Percentiles rank a stretch among this genome's conserved stretches.
Conservation (phyloP, 1,140 invertebrate genomes). For the Idris sp. region DNA sequence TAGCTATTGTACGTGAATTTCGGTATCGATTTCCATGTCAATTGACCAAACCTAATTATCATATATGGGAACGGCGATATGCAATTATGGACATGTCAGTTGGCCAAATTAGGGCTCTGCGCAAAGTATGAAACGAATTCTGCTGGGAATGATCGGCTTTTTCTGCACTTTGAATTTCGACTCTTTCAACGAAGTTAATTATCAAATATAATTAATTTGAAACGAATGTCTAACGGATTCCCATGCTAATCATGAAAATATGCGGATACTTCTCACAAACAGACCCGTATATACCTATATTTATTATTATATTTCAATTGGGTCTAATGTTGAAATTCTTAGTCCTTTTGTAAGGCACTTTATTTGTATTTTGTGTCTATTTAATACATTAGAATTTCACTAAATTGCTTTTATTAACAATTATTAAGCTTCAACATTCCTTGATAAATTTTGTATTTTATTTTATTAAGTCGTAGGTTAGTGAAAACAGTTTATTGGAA, state of each 20-base stretch:
- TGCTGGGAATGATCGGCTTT: background rate
- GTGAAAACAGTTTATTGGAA: too few relatives aligned
- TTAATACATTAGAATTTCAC: too few relatives aligned
- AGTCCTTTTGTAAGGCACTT: background rate
- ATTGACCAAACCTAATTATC: slow-evolving; percentile 48
- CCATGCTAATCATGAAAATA: too few relatives aligned
- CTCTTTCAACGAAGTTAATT: background rate
- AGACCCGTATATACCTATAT: background rate
- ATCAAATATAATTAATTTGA: background rate
- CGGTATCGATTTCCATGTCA: slow-evolving; percentile 49
- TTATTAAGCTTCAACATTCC: too few relatives aligned
- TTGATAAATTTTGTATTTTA: too few relatives aligned
- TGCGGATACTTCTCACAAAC: background rate
- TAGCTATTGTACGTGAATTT: slow-evolving; percentile 18
- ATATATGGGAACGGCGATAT: slow-evolving; percentile 38
- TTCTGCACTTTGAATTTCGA: background rate
- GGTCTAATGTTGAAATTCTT: background rate
- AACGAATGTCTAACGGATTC: too few relatives aligned
- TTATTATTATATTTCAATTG: background rate
- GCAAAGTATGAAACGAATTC: slow-evolving; percentile 11
- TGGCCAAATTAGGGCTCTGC: slow-evolving; percentile 17
- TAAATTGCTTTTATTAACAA: too few relatives aligned
- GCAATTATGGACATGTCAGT: slow-evolving; percentile 41
- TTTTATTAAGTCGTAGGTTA: too few relatives aligned
- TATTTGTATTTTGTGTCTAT: background rate